phyloP scores from a whole-genome alignment of 2,797 vertebrate genomes.

The Cirrhinus mrigala region DNA sequence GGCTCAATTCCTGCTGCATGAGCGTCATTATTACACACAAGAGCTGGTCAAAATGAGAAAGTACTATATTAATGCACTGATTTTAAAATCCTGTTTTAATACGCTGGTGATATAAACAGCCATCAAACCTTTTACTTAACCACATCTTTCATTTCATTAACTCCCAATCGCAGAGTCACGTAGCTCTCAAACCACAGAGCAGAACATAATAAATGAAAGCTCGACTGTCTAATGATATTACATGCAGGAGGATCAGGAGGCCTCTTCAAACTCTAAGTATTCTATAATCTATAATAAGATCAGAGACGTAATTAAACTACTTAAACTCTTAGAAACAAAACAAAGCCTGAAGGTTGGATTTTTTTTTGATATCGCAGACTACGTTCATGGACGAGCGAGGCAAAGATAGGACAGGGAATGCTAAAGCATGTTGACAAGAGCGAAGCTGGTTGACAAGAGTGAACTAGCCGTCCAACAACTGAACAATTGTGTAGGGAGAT shows the following conservation, averaged over 20 bases:
- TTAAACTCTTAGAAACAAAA: conserved; percentile 43
- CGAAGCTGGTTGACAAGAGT: background rate
- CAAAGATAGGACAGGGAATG: background rate
- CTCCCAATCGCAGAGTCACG: conserved; percentile 12
- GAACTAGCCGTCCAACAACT: background rate
- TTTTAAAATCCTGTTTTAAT: conserved; percentile 24
- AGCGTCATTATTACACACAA: background rate
- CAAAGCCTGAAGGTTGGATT: conserved; percentile 33
- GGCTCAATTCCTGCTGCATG: background rate
- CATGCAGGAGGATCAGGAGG: conserved; percentile 40
- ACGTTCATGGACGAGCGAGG: background rate
- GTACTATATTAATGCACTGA: background rate
- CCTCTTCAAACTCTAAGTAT: conserved; percentile 39
- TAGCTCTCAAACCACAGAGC: conserved; percentile 6
- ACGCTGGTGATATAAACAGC: conserved; percentile 31
- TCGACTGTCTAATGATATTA: conserved; percentile 42
- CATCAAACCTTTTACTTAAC: conserved; percentile 22
- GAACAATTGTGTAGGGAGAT: background rate
- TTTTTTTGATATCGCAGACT: background rate
- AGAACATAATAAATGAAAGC: conserved; percentile 18
- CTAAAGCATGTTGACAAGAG: conserved; percentile 10
- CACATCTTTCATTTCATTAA: conserved; percentile 44
- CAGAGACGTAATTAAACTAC: conserved; percentile 50
- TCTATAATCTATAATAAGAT: conserved; percentile 50
- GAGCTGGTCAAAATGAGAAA: conserved; percentile 6